These are phyloP conservation scores for Tokudaia tokunoshimensis DNA, from an alignment of 2,797 vertebrate genomes.

Conservation along the genomic window DNA sequence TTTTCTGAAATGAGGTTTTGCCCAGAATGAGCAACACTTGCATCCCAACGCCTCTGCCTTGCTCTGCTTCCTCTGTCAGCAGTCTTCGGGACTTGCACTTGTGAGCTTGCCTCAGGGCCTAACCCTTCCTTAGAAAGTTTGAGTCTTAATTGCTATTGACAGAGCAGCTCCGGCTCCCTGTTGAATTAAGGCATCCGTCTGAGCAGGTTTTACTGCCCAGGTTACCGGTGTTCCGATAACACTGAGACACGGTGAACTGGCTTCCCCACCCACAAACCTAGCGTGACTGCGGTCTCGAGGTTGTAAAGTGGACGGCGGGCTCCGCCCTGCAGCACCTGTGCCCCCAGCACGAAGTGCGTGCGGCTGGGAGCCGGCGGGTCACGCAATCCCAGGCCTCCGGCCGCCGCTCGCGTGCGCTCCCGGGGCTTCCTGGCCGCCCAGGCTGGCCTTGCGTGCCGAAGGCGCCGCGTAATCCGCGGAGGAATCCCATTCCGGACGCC, in stretches of 20 bases:
- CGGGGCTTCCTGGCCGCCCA: neutral
- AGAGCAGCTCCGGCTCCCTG: neutral
- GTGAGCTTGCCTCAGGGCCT: neutral
- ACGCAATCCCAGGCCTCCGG: conserved; percentile 38
- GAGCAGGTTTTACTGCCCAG: conserved; percentile 3
- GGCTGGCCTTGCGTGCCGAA: conserved; percentile 57
- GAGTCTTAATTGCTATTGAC: neutral
- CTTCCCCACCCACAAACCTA: conserved; percentile 45
- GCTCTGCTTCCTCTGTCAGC: neutral
- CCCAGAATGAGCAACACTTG: neutral
- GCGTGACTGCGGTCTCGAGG: conserved; percentile 78
- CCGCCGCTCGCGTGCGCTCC: conserved; percentile 16
- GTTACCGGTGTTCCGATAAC: conserved; percentile 15
- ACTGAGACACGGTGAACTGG: conserved; percentile 11
- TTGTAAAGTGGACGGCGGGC: conserved; percentile 53
- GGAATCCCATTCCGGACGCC: neutral
- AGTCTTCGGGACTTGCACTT: neutral
- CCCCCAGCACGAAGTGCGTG: conserved; percentile 65
- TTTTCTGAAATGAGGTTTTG: neutral
- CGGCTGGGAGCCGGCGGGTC: conserved; percentile 36
- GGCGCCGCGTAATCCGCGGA: neutral
- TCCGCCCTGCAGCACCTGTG: conserved; percentile 79
- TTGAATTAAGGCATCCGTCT: neutral
- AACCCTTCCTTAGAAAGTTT: neutral
- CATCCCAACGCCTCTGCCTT: neutral